Evolutionary conservation across 1,140 invertebrate genomes (phyloP).

Genomic region (Zaprionus ornatus): DNA sequence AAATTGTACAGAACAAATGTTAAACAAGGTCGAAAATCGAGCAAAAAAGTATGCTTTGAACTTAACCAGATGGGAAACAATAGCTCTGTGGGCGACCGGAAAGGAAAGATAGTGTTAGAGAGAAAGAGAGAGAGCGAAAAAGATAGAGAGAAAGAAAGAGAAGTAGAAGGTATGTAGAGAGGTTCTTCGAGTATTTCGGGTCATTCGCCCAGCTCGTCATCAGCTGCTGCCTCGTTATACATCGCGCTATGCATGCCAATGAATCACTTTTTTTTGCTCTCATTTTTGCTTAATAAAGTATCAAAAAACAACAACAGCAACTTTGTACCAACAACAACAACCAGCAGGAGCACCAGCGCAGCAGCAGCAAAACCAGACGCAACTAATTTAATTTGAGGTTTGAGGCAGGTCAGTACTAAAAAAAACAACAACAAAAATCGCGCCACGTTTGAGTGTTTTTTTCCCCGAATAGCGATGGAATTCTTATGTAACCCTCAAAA

Average conservation of each 20-base stretch:
- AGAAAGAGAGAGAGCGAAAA: neutral
- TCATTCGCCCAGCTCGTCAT: constrained; percentile 20
- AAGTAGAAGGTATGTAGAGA: constrained; percentile 8
- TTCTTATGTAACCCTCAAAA: constrained; percentile 59
- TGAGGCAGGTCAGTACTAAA: constrained; percentile 64
- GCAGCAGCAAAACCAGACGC: constrained; percentile 19
- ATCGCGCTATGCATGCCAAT: constrained; percentile 66
- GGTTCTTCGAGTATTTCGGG: constrained; percentile 4
- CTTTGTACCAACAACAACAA: constrained; percentile 20
- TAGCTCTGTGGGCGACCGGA: neutral
- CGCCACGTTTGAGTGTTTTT: constrained; percentile 16
- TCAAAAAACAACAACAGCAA: constrained; percentile 16
- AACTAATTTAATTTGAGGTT: constrained; percentile 42
- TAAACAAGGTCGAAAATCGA: constrained; percentile 16
- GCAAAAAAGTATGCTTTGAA: constrained; percentile 3
- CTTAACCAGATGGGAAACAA: constrained; percentile 3
- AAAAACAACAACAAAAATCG: constrained; percentile 28
- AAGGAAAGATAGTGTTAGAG: constrained; percentile 7
- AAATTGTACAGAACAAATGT: constrained; percentile 25
- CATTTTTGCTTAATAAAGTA: constrained; percentile 45
- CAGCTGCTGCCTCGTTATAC: constrained; percentile 48
- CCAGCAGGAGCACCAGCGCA: neutral
- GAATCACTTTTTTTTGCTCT: constrained; percentile 60
- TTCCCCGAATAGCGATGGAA: constrained; percentile 25
- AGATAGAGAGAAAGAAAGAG: neutral